Conservation (phyloP, 2,113 vertebrate genomes). For the Labrus mixtus region DNA sequence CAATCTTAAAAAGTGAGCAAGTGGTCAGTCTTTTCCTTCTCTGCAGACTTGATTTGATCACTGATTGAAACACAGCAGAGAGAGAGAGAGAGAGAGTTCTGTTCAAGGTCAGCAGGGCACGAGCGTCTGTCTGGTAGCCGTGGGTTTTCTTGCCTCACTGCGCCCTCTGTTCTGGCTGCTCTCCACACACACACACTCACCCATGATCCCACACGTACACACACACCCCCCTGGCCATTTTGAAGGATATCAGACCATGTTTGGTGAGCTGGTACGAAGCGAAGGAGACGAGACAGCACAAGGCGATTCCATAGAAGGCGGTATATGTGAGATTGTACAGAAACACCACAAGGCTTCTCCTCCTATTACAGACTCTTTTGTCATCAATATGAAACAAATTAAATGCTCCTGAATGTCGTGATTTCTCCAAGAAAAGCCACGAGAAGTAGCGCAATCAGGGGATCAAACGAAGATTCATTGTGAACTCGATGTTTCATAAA, state of each 20-base stretch:
- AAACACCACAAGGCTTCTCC: slow-evolving; percentile 27
- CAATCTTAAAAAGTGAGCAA: background rate
- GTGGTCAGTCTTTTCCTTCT: no score
- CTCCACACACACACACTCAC: background rate
- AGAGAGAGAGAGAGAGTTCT: slow-evolving; percentile 7
- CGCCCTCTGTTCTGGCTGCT: slow-evolving; percentile 19
- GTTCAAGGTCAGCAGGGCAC: slow-evolving; percentile 54
- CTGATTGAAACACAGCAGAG: slow-evolving; percentile 1
- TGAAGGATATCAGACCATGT: slow-evolving; percentile 63
- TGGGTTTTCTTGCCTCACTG: slow-evolving; percentile 38
- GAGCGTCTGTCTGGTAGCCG: slow-evolving; percentile 5
- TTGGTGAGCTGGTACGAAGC: slow-evolving; percentile 59
- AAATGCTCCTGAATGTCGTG: background rate
- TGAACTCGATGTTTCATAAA: no score
- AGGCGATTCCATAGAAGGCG: slow-evolving; percentile 16
- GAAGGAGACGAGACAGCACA: background rate
- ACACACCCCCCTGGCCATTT: slow-evolving; percentile 10
- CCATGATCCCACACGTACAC: background rate
- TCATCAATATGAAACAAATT: background rate
- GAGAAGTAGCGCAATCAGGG: background rate
- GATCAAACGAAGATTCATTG: background rate
- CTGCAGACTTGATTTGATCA: background rate
- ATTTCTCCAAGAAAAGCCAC: background rate
- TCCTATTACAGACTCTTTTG: background rate
- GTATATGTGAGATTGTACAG: background rate